These are phyloP conservation scores for Sminthopsis crassicaudata DNA, from an alignment of 2,113 vertebrate genomes.

Conservation along the genomic window DNA sequence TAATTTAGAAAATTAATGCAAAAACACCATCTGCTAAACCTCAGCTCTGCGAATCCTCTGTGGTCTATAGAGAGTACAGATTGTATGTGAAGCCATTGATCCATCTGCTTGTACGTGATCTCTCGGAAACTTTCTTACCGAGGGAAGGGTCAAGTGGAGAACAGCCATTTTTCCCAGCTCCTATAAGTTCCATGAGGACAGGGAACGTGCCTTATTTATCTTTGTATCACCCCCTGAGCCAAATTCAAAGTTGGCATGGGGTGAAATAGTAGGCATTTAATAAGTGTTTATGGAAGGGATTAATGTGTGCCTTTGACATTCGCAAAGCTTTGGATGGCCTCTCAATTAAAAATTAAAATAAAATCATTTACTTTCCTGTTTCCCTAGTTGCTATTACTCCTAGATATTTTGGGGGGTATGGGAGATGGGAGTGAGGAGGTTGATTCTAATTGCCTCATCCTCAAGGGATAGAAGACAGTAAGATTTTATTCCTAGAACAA, in stretches of 20 bases:
- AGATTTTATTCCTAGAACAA: background rate
- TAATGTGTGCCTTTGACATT: background rate
- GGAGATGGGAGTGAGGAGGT: too few relatives aligned
- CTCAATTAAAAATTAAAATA: background rate
- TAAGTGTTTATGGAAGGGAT: background rate
- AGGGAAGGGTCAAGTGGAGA: conserved; percentile 75
- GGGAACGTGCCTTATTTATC: background rate
- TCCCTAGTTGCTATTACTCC: background rate
- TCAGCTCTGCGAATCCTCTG: conserved; percentile 79
- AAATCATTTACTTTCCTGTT: background rate
- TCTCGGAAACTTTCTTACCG: conserved; percentile 63
- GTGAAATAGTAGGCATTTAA: background rate
- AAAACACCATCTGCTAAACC: conserved; percentile 87
- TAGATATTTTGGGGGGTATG: background rate
- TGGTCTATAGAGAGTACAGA: conserved; percentile 80
- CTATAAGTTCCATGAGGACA: background rate
- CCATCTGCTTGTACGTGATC: conserved; percentile 78
- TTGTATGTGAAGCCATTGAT: conserved; percentile 75
- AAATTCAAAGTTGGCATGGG: background rate
- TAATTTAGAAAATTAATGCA: conserved; percentile 86
- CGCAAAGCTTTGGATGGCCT: background rate
- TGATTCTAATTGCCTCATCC: background rate
- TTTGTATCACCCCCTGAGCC: background rate
- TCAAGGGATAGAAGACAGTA: background rate
- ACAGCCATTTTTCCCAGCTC: background rate